phyloP scores from a whole-genome alignment of 2,797 vertebrate genomes.

The Anas bahamensis region DNA sequence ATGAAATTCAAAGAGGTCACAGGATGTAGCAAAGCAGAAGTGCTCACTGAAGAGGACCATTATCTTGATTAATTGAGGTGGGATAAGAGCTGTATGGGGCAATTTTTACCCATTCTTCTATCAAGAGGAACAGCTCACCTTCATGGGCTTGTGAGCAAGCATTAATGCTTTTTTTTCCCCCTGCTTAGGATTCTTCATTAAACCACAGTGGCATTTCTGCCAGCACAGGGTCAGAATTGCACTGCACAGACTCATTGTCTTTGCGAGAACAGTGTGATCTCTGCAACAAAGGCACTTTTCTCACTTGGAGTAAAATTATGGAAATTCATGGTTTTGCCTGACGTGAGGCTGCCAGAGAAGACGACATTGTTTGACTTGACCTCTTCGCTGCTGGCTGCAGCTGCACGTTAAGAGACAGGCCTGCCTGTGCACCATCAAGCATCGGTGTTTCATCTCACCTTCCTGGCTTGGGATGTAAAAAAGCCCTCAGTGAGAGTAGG shows the following conservation, averaged over 20 bases:
- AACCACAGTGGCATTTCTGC: neutral
- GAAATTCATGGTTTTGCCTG: neutral
- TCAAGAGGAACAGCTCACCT: neutral
- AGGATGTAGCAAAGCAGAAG: neutral
- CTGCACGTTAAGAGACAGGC: neutral
- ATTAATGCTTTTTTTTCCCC: neutral
- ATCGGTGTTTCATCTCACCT: neutral
- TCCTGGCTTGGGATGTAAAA: neutral
- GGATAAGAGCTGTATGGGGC: neutral
- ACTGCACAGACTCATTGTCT: neutral
- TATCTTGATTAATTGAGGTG: neutral
- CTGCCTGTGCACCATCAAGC: neutral
- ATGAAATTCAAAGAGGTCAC: rapidly evolving
- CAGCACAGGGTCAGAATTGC: neutral
- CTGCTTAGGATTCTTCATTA: neutral
- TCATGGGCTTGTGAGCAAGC: neutral
- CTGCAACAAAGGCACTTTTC: neutral
- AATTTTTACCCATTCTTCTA: neutral
- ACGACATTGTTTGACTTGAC: neutral
- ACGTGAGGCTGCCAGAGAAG: neutral
- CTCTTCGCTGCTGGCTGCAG: neutral
- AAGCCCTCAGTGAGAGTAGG: neutral
- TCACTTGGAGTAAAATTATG: neutral
- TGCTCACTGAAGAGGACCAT: neutral
- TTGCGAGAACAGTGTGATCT: neutral